Percentiles rank a stretch among this genome's conserved stretches.
These are phyloP conservation scores for Automeris io DNA, from an alignment of 2,888 invertebrate genomes.

Conservation along the genomic window DNA sequence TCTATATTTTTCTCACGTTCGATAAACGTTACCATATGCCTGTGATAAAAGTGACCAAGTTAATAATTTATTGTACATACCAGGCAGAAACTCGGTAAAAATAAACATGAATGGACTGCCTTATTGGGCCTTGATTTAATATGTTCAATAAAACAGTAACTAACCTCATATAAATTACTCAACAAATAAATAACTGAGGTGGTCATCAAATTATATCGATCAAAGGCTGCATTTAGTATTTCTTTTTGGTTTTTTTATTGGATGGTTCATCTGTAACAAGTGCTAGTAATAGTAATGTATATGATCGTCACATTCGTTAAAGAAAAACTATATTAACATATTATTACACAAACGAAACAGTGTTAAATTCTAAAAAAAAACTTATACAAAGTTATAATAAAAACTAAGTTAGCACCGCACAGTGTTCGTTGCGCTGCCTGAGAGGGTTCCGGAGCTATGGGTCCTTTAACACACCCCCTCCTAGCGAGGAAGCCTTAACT, in stretches of 20 bases:
- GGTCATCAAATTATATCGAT: conserved; percentile 66
- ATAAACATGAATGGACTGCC: conserved; percentile 77
- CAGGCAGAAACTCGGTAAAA: conserved; percentile 74
- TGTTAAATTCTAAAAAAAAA: too few species aligned
- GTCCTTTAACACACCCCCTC: too few species aligned
- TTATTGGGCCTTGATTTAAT: conserved; percentile 77
- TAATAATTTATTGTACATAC: conserved; percentile 73
- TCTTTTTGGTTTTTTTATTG: conserved; percentile 35
- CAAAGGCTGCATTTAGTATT: conserved; percentile 37
- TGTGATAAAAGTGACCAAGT: conserved; percentile 75
- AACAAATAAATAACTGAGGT: conserved; percentile 74
- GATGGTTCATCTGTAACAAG: too few species aligned
- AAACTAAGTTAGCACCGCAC: too few species aligned
- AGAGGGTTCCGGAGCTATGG: too few species aligned
- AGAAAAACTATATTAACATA: too few species aligned
- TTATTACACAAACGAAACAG: too few species aligned
- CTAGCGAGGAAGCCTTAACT: too few species aligned
- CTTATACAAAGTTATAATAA: too few species aligned
- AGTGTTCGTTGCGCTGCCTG: too few species aligned
- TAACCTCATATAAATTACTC: conserved; percentile 77
- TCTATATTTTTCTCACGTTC: conserved; percentile 48
- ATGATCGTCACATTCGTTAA: too few species aligned
- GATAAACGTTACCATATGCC: conserved; percentile 60
- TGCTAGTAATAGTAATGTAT: too few species aligned
- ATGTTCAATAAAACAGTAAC: conserved; percentile 74